Evolutionary conservation across 2,888 invertebrate genomes (phyloP).

Genomic region (Vandiemenella viatica): DNA sequence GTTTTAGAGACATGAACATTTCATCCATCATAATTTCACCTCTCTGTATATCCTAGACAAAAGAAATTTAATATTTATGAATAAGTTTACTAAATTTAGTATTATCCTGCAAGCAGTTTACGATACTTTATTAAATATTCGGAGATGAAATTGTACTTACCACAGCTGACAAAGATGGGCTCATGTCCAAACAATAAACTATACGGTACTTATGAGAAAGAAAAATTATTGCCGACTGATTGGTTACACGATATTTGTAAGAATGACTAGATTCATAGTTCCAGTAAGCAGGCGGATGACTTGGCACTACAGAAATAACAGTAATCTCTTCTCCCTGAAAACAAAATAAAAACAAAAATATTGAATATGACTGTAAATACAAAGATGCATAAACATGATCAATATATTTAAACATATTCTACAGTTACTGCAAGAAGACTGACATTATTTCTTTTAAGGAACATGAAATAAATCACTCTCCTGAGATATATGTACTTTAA

Average conservation of each 20-base stretch:
- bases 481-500: no score
- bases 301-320: constrained; percentile 46
- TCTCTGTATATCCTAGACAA: constrained; percentile 36
- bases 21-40: constrained; percentile 46
- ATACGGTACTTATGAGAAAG: constrained; percentile 53
- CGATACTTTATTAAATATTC: neutral
- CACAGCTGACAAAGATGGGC: constrained; percentile 57
- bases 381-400: no score
- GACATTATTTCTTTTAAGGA: no score
- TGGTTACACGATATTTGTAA: constrained; percentile 37
- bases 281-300: constrained; percentile 33
- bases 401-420: no score
- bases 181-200: constrained; percentile 61
- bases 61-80: neutral
- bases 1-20: constrained; percentile 38
- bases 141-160: constrained; percentile 30
- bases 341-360: no score
- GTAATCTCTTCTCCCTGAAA: constrained; percentile 43
- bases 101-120: neutral
- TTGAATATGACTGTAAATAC: no score
- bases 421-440: no score
- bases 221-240: constrained; percentile 46
- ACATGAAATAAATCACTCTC: no score
- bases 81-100: neutral
- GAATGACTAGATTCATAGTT: constrained; percentile 30